These are phyloP conservation scores for Rhabdophis nuchalis DNA, from an alignment of 2,797 vertebrate genomes.

Conservation along the genomic window DNA sequence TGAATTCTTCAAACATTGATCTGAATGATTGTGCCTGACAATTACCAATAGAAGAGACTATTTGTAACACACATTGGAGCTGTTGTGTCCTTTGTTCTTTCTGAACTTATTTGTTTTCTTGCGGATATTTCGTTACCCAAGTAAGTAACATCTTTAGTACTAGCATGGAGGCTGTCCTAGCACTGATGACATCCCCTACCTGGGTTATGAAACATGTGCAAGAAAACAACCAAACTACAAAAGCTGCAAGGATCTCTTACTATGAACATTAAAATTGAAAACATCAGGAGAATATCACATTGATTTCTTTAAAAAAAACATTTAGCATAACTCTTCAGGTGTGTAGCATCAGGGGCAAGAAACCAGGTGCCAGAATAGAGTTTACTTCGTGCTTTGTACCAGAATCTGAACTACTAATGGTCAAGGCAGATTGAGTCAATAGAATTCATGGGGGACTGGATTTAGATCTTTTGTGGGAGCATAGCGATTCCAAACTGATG, in stretches of 20 bases:
- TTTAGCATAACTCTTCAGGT: not conserved
- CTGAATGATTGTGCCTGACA: not conserved
- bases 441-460: not conserved
- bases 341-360: not conserved
- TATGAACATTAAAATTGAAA: not conserved
- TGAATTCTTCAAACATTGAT: not conserved
- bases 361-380: not conserved
- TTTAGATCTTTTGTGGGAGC: not conserved
- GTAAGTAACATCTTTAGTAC: not conserved
- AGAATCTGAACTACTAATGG: too few relatives aligned
- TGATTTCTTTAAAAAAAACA: not conserved
- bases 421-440: too few relatives aligned
- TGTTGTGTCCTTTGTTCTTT: not conserved
- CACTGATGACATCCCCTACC: not conserved
- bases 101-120: not conserved
- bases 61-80: not conserved
- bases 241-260: not conserved
- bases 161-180: not conserved
- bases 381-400: not conserved
- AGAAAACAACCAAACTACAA: not conserved
- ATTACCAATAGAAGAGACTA: not conserved
- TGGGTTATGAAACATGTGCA: not conserved
- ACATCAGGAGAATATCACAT: not conserved
- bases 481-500: not conserved
- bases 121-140: not conserved